Base-by-base conservation (phyloP, 2,113 vertebrate genomes). In the Pelvicachromis taeniatus region DNA sequence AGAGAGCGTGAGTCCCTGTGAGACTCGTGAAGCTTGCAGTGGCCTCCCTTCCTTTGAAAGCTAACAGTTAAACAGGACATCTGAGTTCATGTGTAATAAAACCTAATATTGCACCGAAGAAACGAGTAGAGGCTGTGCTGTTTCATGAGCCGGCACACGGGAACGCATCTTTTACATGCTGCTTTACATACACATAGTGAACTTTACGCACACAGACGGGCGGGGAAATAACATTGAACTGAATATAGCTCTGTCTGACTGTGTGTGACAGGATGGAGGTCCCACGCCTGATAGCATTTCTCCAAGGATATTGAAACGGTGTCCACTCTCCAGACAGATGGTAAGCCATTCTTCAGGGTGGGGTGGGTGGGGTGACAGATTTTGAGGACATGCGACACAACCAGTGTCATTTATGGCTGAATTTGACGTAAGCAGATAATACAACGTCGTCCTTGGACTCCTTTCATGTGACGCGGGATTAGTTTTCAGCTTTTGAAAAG, bases 261-360 rank as follows among this genome's bases (percentile, higher is more conserved):
- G 40, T 81, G 77, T 87, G 82, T 80, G 55, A 75, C 89, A 95
- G 95, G 95, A 96, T 7, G 92, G 91, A 58, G 87, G 90, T 77
- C 94, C 91, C 33, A 63, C 56, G 3, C 35, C 86, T 4, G 95
- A 93, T 83, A 92, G 87, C 59, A 58, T 93, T 82, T 93, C 92
- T 87, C 90, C 92, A 78, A 95, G 94, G 93, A 91, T 92, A 81
- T 91, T 91, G 83, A 95, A 95, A 86, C 70, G 52, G 61, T 95
- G 93, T 90, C 89, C 65, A 4, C 68, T 94, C 61, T 58, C 82
- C 86, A 91, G 87, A 88, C 94, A 95, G 90, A 94, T 93, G 94
- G 95, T 96, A 87, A 94, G 89, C 5, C 42, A 56, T 19, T 31
- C 33, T 33, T 78, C 65, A 75, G 31, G 59, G 31, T 35, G 5